Conservation (phyloP, 1,140 invertebrate genomes). For the Drosophila carrolli region DNA sequence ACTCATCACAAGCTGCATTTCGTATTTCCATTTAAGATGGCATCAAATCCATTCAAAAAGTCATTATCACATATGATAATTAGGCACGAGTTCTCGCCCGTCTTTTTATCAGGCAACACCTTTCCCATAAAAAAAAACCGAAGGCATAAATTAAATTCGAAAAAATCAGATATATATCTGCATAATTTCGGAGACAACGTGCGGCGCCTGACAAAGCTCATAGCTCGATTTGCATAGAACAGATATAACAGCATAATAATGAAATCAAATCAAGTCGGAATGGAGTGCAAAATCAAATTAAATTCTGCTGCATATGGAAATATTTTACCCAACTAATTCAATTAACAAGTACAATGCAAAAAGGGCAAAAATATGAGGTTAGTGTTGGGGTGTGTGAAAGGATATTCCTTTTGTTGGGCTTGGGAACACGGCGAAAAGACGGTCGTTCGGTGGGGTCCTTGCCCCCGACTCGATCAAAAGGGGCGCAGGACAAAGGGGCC, state of each 20-base stretch:
- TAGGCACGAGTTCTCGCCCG: constrained; percentile 43
- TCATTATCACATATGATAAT: constrained; percentile 38
- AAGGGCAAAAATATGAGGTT: constrained; percentile 22
- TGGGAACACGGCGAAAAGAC: constrained; percentile 39
- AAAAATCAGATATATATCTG: constrained; percentile 64
- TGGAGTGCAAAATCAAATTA: constrained; percentile 61
- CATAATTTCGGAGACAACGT: constrained; percentile 63
- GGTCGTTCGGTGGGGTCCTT: constrained; percentile 55
- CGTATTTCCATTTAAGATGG: not conserved
- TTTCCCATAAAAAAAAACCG: constrained; percentile 31
- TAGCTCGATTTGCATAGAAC: constrained; percentile 36
- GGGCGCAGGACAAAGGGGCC: constrained; percentile 13
- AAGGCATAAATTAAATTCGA: constrained; percentile 60
- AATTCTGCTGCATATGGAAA: constrained; percentile 63
- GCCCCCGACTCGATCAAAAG: constrained; percentile 59
- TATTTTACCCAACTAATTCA: constrained; percentile 71
- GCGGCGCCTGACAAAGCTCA: constrained; percentile 47
- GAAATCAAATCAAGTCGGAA: constrained; percentile 34
- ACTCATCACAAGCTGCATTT: constrained; percentile 7
- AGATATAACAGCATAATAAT: constrained; percentile 47
- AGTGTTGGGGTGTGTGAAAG: constrained; percentile 1
- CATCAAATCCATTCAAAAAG: not conserved
- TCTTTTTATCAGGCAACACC: constrained; percentile 29
- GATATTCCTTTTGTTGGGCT: constrained; percentile 54
- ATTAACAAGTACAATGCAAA: constrained; percentile 72